Conservation (phyloP, 2,888 invertebrate species). For the Iselma pallidipennis region DNA sequence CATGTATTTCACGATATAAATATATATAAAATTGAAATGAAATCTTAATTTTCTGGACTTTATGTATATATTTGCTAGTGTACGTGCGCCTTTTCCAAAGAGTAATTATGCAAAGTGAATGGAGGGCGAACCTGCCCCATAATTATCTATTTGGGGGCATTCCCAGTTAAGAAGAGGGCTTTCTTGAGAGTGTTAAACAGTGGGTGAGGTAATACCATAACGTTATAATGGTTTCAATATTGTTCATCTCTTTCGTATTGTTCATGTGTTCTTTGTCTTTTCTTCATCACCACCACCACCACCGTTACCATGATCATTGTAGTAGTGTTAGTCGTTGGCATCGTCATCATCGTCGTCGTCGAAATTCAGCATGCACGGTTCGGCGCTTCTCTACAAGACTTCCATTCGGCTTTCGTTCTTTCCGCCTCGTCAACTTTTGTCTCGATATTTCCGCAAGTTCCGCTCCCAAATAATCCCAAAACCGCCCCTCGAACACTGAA, state of each 20-base stretch:
- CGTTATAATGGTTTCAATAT: conserved; percentile 41
- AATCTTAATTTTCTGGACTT: not conserved
- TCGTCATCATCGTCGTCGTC: conserved; percentile 12
- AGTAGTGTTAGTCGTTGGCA: conserved; percentile 5
- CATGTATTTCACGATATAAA: not conserved
- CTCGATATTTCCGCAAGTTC: conserved; percentile 54
- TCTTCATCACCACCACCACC: not conserved
- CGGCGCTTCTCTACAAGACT: conserved; percentile 39
- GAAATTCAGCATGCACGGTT: conserved; percentile 38
- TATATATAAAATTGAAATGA: not conserved
- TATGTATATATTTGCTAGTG: not conserved
- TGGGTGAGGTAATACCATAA: conserved; percentile 40
- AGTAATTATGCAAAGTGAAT: conserved; percentile 30
- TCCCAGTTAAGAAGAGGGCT: conserved; percentile 30
- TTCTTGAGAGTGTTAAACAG: conserved; percentile 37
- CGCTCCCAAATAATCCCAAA: conserved; percentile 50
- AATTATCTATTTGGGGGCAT: conserved; percentile 30
- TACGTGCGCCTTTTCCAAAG: not conserved
- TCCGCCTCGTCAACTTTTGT: conserved; percentile 55
- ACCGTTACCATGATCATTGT: conserved; percentile 10
- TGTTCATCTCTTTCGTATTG: conserved; percentile 15
- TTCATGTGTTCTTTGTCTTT: not conserved
- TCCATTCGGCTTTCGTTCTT: conserved; percentile 50
- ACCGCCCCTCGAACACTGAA: conserved; percentile 1
- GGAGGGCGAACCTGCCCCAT: conserved; percentile 22